Conservation (phyloP, 2,797 vertebrate species). For the Mastacembelus armatus region DNA sequence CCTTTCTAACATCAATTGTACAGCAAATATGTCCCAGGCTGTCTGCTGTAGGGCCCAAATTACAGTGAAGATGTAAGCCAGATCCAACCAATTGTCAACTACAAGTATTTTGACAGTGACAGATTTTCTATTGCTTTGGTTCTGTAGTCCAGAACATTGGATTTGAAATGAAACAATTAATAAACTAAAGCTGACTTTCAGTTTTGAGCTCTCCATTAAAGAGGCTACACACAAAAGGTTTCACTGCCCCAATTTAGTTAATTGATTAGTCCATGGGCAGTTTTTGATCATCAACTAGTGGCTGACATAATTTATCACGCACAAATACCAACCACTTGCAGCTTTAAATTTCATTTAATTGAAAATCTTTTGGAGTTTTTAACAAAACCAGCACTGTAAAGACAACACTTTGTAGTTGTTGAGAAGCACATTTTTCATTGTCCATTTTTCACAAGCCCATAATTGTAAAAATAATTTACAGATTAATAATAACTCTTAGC, state of each 20-base stretch:
- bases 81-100: neutral
- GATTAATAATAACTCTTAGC: neutral
- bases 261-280: neutral
- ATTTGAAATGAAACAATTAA: conserved; percentile 20
- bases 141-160: neutral
- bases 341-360: neutral
- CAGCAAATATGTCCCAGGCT: neutral
- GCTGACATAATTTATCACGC: neutral
- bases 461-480: neutral
- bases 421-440: neutral
- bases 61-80: conserved; percentile 12
- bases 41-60: neutral
- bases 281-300: neutral
- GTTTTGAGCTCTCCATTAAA: too few relatives aligned
- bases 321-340: neutral
- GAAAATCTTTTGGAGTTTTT: neutral
- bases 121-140: neutral
- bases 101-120: neutral
- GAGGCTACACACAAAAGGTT: neutral
- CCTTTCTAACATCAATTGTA: neutral
- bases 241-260: neutral
- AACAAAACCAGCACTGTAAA: neutral
- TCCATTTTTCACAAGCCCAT: neutral
- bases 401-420: neutral
- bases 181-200: conserved; percentile 21